These are phyloP conservation scores for Thalassoma bifasciatum DNA, from an alignment of 2,113 vertebrate species.

Conservation along the genomic window DNA sequence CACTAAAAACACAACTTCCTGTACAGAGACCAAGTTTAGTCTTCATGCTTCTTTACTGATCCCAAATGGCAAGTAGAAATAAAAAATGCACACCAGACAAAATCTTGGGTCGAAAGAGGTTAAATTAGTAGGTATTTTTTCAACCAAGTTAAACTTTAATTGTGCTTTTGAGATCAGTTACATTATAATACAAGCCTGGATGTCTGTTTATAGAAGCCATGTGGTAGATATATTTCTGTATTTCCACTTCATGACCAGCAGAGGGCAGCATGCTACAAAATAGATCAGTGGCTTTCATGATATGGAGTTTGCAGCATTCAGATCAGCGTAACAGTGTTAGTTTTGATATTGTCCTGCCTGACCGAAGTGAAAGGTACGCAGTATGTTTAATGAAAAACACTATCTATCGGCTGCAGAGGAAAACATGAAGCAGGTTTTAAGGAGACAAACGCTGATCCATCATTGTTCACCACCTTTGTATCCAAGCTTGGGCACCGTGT, in stretches of 20 bases:
- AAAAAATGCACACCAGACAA: too few relatives aligned
- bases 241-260: conserved; percentile 39
- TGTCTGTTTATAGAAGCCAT: neutral
- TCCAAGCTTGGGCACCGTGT: neutral
- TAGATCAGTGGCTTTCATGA: neutral
- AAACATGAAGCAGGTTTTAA: neutral
- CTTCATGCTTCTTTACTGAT: too few relatives aligned
- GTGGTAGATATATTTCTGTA: conserved; percentile 14
- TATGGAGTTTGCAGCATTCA: conserved; percentile 12
- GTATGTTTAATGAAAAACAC: neutral
- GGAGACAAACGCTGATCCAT: neutral
- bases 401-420: neutral
- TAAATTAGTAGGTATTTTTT: too few relatives aligned
- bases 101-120: too few relatives aligned
- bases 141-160: neutral
- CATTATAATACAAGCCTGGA: neutral
- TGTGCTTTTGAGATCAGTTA: neutral
- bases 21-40: too few relatives aligned
- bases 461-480: neutral
- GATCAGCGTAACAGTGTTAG: neutral
- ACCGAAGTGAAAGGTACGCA: neutral
- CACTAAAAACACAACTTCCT: too few relatives aligned
- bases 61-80: too few relatives aligned
- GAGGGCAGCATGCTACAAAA: conserved; percentile 68
- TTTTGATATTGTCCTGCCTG: neutral